Evolutionary conservation across 2,888 invertebrate genomes (phyloP), one percentile per base, ranked within the genome.

Genomic region (Ferrisia virgata): DNA sequence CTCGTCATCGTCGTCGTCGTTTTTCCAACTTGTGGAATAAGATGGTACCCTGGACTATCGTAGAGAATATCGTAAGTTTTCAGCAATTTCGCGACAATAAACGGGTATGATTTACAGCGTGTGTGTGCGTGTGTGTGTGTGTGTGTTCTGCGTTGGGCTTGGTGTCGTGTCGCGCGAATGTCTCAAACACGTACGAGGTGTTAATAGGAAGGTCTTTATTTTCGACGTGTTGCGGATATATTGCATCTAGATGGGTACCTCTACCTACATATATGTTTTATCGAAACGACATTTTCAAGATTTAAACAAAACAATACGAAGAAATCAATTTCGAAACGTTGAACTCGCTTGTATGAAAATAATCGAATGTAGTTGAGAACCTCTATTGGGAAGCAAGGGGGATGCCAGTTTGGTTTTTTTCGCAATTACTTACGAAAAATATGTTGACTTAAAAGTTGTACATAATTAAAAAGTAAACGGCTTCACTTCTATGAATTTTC

Each of bases 11-110:
- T 47, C 18, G 47, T 43, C 13, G 11, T 40, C 40, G 40, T 40
- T 18, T 22, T 64, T 64, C 28, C 28, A 64, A 64, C 58, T 64
- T 28, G 28, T 28, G 58, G 58, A 64, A 64, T 64, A 64, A 28
- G 58, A 64, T 64, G 58, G 58, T 28, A 64, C 58, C 58, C 58
- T 64, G 58, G 58, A 28, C 58, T 64, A 64, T 64, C 58, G 58
- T 64, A 8, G 58, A 8, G 58, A 64, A 28, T 64, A 64, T 64
- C 58, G 47, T n/a, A 64, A 64, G 58, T 64, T 64, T 64, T 64
- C 58, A 64, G 58, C 28, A 13, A 64, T 28, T 64, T 64, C 58
- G 25, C 47, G 2, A 64, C 58, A 28, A 64, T 64, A 64, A 64
- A 64, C 47, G n/a, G 58, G 28, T 64, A 1, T 64, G 58, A 64